Conservation (phyloP, 2,113 vertebrate species). For the Prolemur simus region DNA sequence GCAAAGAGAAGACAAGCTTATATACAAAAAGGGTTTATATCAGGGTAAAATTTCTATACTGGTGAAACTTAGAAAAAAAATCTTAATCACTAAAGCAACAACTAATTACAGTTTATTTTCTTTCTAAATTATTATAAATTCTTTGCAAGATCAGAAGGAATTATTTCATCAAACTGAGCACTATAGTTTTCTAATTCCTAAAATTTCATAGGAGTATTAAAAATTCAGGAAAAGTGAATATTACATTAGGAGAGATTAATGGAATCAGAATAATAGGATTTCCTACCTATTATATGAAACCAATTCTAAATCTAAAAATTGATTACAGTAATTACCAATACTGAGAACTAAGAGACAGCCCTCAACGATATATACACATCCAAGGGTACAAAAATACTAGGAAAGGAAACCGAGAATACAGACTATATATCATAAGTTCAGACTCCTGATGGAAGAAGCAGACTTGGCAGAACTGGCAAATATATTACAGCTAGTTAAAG, state of each 20-base stretch:
- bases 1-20: not conserved
- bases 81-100: not conserved
- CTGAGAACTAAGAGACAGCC: not conserved
- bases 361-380: not conserved
- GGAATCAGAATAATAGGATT: not conserved
- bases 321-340: not conserved
- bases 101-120: not conserved
- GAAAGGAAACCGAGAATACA: not conserved
- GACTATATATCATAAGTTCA: not conserved
- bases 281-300: not conserved
- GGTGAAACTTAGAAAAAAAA: conserved; percentile 36
- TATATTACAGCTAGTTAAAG: not conserved
- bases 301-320: not conserved
- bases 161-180: not conserved
- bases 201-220: not conserved
- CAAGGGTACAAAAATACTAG: not conserved
- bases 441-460: not conserved
- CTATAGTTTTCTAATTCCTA: not conserved
- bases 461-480: not conserved
- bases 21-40: not conserved
- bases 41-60: not conserved
- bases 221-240: not conserved
- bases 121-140: not conserved
- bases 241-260: not conserved
- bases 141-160: not conserved